These are phyloP conservation scores for Spheniscus mendiculus DNA, from an alignment of 2,113 vertebrate genomes.

Conservation along the genomic window DNA sequence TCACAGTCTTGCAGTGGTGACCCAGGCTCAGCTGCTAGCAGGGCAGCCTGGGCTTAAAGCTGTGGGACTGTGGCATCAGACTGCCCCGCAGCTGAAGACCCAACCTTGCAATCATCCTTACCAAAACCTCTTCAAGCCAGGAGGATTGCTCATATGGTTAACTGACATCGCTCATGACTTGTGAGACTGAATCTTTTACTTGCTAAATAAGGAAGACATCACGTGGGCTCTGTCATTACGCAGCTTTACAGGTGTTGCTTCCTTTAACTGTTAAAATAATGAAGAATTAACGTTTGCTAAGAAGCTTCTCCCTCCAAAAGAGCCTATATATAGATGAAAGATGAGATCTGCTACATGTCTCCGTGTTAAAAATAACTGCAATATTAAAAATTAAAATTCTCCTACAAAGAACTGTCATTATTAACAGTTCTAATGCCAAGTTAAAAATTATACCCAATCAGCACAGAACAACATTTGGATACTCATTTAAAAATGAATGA, in stretches of 20 bases:
- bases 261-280: not conserved
- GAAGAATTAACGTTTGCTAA: not conserved
- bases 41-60: not conserved
- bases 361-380: not conserved
- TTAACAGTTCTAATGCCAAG: slow-evolving; percentile 16
- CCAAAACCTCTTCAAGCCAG: not conserved
- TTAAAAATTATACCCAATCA: slow-evolving; percentile 43
- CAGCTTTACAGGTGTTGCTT: not conserved
- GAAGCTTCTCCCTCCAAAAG: not conserved
- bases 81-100: not conserved
- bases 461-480: slow-evolving; percentile 48
- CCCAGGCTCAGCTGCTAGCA: not conserved
- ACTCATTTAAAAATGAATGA: slow-evolving; percentile 51
- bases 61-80: not conserved
- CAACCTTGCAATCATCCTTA: not conserved
- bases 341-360: not conserved
- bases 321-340: slow-evolving; percentile 17
- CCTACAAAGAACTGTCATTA: slow-evolving; percentile 36
- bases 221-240: not conserved
- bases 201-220: not conserved
- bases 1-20: fast-evolving
- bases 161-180: not conserved
- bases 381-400: slow-evolving; percentile 60
- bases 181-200: not conserved
- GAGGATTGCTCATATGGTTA: not conserved